Evolutionary conservation across 2,113 vertebrate genomes (phyloP), one percentile per base, ranked within the genome.

Genomic region (Podilymbus podiceps): DNA sequence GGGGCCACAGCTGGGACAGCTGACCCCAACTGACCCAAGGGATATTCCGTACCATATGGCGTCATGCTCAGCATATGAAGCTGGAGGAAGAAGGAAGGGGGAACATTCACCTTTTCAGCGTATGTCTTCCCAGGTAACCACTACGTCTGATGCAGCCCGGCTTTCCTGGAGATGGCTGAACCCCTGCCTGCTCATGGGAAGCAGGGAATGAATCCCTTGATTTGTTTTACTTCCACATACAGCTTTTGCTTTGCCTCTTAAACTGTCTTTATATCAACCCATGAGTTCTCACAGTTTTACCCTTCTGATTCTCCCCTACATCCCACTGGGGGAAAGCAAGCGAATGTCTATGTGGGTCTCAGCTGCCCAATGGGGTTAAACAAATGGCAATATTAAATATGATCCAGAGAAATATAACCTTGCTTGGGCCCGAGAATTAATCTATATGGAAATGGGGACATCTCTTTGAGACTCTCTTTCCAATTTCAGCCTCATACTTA

Each of bases 81-180:
- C 8, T 33, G 38, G 18, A 50, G 74, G 14, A 19, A 59, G 52
- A 8, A 72, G 7, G 12, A 87, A 67, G 8, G 9, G 33, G 18
- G 16, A 40, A 40, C 0, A 0, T 33, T 80, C 0, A 0, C 12
- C 6, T 3, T 67, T 8, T 42, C 0, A 1, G 16, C 1, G 0
- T 27, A 11, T 66, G 15, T 50, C 15, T 63, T 74, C 35, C 10
- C 19, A 73, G 50, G 33, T 16, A 6, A 17, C 12, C 2, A 0
- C 38, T 27, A 21, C 0, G 1, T 0, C 0, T 38, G 25, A 76
- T 11, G 19, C 19, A 42, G 15, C 15, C 10, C 15, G 15, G 44
- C 15, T 77, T 4, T 68, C 46, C 88, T 58, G 33, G 46, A 33
- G 30, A 30, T 16, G 25, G 52, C 16, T 72, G 22, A 67, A 31